Base-by-base conservation (phyloP, 2,888 invertebrate species). In the Tricholauxania praeusta region DNA sequence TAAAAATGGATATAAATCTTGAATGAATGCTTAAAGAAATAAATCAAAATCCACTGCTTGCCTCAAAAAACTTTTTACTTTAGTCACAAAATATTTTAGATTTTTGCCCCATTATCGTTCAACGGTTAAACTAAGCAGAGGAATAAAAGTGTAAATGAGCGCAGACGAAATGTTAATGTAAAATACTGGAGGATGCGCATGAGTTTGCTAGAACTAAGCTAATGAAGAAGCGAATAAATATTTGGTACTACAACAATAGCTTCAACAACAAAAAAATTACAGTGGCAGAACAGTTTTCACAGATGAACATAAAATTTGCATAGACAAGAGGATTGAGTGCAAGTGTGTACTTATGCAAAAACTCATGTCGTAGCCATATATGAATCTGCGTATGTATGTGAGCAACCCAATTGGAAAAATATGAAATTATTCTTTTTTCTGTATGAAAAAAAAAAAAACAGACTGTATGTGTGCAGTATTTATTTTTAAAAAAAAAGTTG, bases 221-320 rank as follows among this genome's bases (percentile, higher is more conserved):
- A 63, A 63, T 72, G 59, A 68, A 72, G 55, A 69, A 67, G 67
- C 51, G 69, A 51, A 62, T 62, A 60, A 69, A 72, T 72, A 66
- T 72, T 60, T 59, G 59, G 28, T n/a, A 60, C 69, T 49, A 47
- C n/a, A 60, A 32, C 62, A 60, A 68, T 28, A 55, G 22, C 53
- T 14, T 60, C 15, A 64, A 64, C 17, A 65, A 55, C 67, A 53
- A 17, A 12, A 57, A 49, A 47, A 7, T 14, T 17, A 59, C 59
- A n/a, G 22, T 28, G 48, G 32, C 15, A 52, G 39, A 39, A 64
- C 64, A 65, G 28, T 55, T 65, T 22, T 65, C 65, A 69, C 70
- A 69, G 72, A 63, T 57, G 68, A 63, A 63, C 72, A 69, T 69
- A 72, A 72, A 69, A 72, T 72, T 72, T 72, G 72, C 72, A 72